These are phyloP conservation scores for Nomada fucata DNA, from an alignment of 2,888 invertebrate genomes.

Conservation along the genomic window DNA sequence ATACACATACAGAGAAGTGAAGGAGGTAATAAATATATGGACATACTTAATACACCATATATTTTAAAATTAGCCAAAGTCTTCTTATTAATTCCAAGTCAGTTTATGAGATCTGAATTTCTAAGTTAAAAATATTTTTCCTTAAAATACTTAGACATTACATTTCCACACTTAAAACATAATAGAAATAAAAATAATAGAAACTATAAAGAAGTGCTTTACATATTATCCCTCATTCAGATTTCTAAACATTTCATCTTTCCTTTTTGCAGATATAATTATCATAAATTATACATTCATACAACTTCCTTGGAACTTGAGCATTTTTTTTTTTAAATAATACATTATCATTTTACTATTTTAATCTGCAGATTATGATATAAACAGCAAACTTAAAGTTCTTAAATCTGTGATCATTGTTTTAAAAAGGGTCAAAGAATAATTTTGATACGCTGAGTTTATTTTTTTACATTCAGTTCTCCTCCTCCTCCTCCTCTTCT, in stretches of 20 bases:
- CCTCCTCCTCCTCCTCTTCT: constrained; percentile 82
- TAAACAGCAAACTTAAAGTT: constrained; percentile 59
- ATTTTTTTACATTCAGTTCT: constrained; percentile 68
- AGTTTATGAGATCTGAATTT: constrained; percentile 52
- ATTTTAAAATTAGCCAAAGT: constrained; percentile 44
- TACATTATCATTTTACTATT: constrained; percentile 26
- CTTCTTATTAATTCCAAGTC: constrained; percentile 44
- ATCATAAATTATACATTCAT: constrained; percentile 33
- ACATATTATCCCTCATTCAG: constrained; percentile 19
- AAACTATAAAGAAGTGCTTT: constrained; percentile 34
- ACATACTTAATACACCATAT: constrained; percentile 48
- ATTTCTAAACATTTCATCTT: constrained; percentile 9
- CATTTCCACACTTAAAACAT: constrained; percentile 39
- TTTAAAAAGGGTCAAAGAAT: constrained; percentile 63
- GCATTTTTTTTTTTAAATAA: constrained; percentile 28
- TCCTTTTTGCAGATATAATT: constrained; percentile 6
- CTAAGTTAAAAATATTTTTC: constrained; percentile 39
- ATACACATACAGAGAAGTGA: constrained; percentile 48
- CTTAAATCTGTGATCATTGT: constrained; percentile 41
- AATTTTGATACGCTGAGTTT: constrained; percentile 57
- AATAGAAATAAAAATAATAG: constrained; percentile 32
- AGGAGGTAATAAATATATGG: constrained; percentile 56
- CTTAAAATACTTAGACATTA: constrained; percentile 42
- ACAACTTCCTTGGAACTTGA: constrained; percentile 36
- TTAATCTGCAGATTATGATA: constrained; percentile 47